phyloP scores from a whole-genome alignment of 2,797 vertebrate genomes.

The Macroramphosus scolopax region DNA sequence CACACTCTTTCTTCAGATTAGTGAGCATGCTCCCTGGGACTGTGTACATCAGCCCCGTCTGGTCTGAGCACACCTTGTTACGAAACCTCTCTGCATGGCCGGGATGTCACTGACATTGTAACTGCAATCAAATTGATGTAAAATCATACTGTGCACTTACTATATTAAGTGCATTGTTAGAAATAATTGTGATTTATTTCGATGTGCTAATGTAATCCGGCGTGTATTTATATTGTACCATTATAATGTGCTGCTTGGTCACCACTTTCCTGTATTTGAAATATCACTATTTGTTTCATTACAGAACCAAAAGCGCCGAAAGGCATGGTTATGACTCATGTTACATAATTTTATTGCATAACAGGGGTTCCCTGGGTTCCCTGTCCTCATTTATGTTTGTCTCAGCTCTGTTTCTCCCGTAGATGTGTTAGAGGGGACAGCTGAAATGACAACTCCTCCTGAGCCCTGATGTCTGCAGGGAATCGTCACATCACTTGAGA shows the following conservation, averaged over 20 bases:
- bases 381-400: slow-evolving; percentile 41
- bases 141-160: not conserved
- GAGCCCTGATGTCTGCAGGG: slow-evolving; percentile 65
- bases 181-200: not conserved
- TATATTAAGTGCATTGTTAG: not conserved
- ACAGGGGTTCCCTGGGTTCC: slow-evolving; percentile 59
- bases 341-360: slow-evolving; percentile 42
- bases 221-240: not conserved
- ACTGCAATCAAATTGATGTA: slow-evolving; percentile 7
- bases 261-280: slow-evolving; percentile 1
- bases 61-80: slow-evolving; percentile 35
- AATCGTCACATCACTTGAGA: slow-evolving; percentile 63
- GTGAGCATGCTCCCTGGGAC: slow-evolving; percentile 11
- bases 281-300: not conserved
- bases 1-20: slow-evolving; percentile 34
- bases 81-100: slow-evolving; percentile 12
- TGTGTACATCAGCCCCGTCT: slow-evolving; percentile 25
- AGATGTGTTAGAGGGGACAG: slow-evolving; percentile 51
- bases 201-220: not conserved
- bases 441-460: slow-evolving; percentile 58
- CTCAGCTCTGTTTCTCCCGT: slow-evolving; percentile 48
- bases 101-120: slow-evolving; percentile 5
- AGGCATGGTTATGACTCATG: slow-evolving; percentile 1
- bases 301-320: slow-evolving; percentile 7
- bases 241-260: not conserved